Evolutionary conservation across 2,113 vertebrate species (phyloP).

Genomic region (Bostrychus sinensis): DNA sequence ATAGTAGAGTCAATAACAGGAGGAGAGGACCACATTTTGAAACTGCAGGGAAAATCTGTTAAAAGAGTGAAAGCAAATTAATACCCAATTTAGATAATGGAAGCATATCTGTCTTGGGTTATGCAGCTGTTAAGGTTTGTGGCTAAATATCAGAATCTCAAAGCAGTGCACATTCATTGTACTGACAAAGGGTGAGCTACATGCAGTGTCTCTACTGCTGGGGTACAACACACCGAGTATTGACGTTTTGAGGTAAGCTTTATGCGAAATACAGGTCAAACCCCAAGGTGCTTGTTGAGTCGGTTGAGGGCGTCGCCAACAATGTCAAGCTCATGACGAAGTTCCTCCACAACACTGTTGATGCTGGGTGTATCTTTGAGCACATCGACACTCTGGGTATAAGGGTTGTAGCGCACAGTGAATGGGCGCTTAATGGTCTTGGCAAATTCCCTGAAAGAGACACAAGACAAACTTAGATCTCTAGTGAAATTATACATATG

Average conservation of each 20-base stretch:
- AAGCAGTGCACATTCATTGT: conserved; percentile 53
- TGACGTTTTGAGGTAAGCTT: conserved; percentile 10
- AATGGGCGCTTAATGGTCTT: conserved; percentile 98
- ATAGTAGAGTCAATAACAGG: conserved; percentile 36
- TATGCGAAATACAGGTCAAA: conserved; percentile 68
- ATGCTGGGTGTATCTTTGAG: conserved; percentile 92
- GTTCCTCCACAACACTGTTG: conserved; percentile 87
- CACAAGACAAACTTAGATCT: conserved; percentile 18
- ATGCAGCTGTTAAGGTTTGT: conserved; percentile 63
- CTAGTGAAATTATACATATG: not conserved
- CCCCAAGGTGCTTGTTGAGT: conserved; percentile 85
- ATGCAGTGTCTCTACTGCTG: conserved; percentile 42
- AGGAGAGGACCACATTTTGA: conserved; percentile 30
- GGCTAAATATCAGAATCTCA: conserved; percentile 37
- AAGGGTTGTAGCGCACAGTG: conserved; percentile 94
- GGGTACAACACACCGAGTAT: conserved; percentile 11
- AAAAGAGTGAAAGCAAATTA: conserved; percentile 17
- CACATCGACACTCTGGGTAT: conserved; percentile 92
- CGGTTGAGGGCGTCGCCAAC: conserved; percentile 89
- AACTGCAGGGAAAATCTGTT: conserved; percentile 34
- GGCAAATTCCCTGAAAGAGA: conserved; percentile 89
- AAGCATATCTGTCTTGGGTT: conserved; percentile 30
- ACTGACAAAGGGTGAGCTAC: conserved; percentile 47
- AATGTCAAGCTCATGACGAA: conserved; percentile 91
- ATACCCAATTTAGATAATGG: conserved; percentile 8